phyloP scores from a whole-genome alignment of 2,888 invertebrate species.

The Nipponacmea schrenckii region DNA sequence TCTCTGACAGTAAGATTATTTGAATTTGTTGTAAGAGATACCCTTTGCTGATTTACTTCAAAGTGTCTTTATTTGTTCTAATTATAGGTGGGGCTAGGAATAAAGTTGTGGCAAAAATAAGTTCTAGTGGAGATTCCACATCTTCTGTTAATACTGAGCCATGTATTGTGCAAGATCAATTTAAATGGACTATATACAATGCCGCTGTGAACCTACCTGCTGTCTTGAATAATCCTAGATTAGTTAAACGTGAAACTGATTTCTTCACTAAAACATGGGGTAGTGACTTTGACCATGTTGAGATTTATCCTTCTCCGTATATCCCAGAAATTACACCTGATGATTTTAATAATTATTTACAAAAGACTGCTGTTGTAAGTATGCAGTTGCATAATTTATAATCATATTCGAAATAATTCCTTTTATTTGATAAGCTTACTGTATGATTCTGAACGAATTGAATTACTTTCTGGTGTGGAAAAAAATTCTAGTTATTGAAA shows the following conservation, averaged over 20 bases:
- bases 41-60: too few relatives aligned
- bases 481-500: too few relatives aligned
- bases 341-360: conserved; percentile 88
- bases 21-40: too few relatives aligned
- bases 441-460: too few relatives aligned
- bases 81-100: conserved; percentile 13
- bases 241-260: conserved; percentile 78
- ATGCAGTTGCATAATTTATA: background rate
- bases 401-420: too few relatives aligned
- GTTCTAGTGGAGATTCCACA: background rate
- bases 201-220: conserved; percentile 95
- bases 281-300: conserved; percentile 87
- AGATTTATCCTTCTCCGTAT: conserved; percentile 81
- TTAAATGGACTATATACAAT: conserved; percentile 84
- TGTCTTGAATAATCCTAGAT: conserved; percentile 91
- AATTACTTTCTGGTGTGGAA: too few relatives aligned
- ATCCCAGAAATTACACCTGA: conserved; percentile 84
- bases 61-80: background rate
- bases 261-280: conserved; percentile 99
- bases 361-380: conserved; percentile 73
- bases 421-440: too few relatives aligned
- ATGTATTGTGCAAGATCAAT: conserved; percentile 63
- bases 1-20: too few relatives aligned
- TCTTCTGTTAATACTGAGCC: conserved; percentile 43
- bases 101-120: background rate